A percentile compares a stretch with the other conserved stretches of the same genome.
These are phyloP conservation scores for Pterophyllum scalare DNA, from an alignment of 2,113 vertebrate species.

Conservation along the genomic window DNA sequence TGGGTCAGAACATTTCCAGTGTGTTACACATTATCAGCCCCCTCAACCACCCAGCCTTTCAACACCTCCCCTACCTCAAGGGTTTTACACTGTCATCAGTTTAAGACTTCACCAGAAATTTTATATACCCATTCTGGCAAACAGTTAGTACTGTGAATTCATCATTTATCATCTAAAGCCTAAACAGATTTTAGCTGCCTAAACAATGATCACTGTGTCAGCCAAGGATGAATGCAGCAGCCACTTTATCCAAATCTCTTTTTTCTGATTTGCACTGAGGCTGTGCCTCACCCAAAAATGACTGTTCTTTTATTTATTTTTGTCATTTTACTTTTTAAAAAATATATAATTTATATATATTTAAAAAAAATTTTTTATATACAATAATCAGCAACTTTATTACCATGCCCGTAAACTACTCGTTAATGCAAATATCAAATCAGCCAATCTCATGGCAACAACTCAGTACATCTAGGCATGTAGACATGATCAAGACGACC, in stretches of 20 bases:
- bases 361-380: conserved; percentile 7
- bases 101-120: conserved; percentile 3
- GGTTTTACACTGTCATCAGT: neutral
- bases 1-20: conserved; percentile 50
- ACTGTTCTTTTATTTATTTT: conserved; percentile 43
- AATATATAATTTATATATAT: neutral
- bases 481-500: neutral
- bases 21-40: conserved; percentile 32
- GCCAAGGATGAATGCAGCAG: conserved; percentile 13
- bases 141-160: neutral
- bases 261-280: conserved; percentile 46
- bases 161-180: conserved; percentile 23
- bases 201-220: neutral
- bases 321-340: conserved; percentile 2
- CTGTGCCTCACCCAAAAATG: conserved; percentile 14
- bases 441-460: no score
- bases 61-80: neutral
- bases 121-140: neutral
- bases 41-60: conserved; percentile 7
- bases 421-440: no score
- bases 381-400: no score
- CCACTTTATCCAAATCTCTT: conserved; percentile 13
- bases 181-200: conserved; percentile 36
- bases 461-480: neutral
- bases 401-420: no score